Conservation (phyloP, 2,888 invertebrate genomes). For the Amblyjoppa fuscipennis region DNA sequence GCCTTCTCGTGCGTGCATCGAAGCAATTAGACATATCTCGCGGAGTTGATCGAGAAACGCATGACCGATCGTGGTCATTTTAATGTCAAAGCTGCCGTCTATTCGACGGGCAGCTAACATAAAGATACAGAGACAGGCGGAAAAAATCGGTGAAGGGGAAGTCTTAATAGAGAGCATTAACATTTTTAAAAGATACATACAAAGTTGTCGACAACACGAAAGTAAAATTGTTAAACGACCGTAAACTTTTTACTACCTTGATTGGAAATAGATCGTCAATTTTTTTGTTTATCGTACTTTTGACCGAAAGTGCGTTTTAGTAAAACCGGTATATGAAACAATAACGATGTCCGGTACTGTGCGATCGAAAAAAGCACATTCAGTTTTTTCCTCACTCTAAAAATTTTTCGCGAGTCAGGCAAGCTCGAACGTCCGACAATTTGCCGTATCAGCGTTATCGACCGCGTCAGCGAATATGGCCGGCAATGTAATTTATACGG, state of each 20-base stretch:
- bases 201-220: neutral
- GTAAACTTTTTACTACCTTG: too few species aligned
- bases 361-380: neutral
- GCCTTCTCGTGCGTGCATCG: slow-evolving; percentile 3
- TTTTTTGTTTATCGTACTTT: too few species aligned
- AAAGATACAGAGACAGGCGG: neutral
- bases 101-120: neutral
- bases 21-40: slow-evolving; percentile 39
- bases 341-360: neutral
- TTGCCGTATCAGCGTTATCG: neutral
- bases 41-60: slow-evolving; percentile 31
- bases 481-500: neutral
- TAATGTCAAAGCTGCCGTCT: slow-evolving; percentile 38
- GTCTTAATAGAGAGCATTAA: neutral
- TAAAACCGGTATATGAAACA: too few species aligned
- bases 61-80: slow-evolving; percentile 42
- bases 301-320: too few species aligned
- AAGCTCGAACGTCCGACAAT: neutral
- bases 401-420: neutral
- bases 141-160: neutral
- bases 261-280: too few species aligned
- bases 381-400: neutral
- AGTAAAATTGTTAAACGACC: neutral
- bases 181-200: neutral
- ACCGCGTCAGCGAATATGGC: neutral